Evolutionary conservation across 1,140 invertebrate genomes (phyloP), one percentile per base, ranked within the genome.

Genomic region (Heliconius himera): DNA sequence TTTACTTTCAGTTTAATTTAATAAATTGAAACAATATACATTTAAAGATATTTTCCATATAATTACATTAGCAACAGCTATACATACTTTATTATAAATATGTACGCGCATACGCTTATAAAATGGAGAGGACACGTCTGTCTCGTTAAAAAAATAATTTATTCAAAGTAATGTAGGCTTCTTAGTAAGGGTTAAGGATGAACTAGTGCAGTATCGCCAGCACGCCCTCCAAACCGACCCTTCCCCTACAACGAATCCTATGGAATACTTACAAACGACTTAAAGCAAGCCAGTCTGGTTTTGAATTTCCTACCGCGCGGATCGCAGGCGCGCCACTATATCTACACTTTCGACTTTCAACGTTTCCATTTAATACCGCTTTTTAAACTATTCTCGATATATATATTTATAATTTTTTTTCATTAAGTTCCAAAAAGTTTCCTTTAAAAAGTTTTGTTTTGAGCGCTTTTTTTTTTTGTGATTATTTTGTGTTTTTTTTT

Each of bases 191-290:
- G 88, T 85, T 89, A 92, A 91, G 89, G 86, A 90, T 90, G 89
- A 90, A 89, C 87, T 90, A 86, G 87, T 91, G 90, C 88, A 89
- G 83, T 90, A 88, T 89, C 91, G 91, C 92, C 90, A 91, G 90
- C 85, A 92, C 91, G 91, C 92, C 92, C 92, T 94, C 88, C 86
- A 87, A 81, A 87, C 83, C 91, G 92, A 92, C 92, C 92, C 92
- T 94, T 94, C 92, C 92, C 92, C 91, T 92, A 90, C 91, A 82
- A 87, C 91, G 89, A 91, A 91, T 93, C 91, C 90, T 93, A 93
- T 92, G 90, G 92, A 91, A 94, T 93, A 94, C 91, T 91, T 92
- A 94, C 92, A 91, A 91, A 88, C 90, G 90, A 90, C 89, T 93
- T 91, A 89, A 88, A 88, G 85, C 90, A 90, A 92, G 92, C 91